Conservation (phyloP, 1,140 invertebrate species). For the Nebria ingens region DNA sequence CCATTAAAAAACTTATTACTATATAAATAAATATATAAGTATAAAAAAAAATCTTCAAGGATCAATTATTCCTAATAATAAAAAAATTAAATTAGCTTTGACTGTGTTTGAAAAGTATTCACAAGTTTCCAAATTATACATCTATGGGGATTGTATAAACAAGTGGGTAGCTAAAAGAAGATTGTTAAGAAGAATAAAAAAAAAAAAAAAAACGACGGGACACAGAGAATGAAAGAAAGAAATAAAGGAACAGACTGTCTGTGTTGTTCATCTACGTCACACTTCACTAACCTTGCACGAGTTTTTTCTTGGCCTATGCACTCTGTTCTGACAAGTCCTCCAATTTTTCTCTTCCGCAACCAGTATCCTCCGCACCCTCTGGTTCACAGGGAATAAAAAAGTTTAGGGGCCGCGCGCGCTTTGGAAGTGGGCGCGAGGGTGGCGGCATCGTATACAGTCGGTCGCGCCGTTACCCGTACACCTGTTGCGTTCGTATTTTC, state of each 20-base stretch:
- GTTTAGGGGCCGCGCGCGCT: constrained; percentile 2
- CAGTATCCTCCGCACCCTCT: not conserved
- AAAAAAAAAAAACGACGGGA: not conserved
- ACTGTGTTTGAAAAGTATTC: no score
- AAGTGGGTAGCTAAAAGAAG: no score
- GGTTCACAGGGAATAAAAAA: not conserved
- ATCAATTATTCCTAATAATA: no score
- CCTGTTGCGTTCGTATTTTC: constrained; percentile 15
- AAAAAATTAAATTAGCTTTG: no score
- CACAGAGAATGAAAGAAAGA: not conserved
- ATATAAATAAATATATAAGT: no score
- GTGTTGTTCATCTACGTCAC: constrained; percentile 3
- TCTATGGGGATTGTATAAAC: no score
- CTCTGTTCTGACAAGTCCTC: constrained; percentile 25
- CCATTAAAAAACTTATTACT: no score
- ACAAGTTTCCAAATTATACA: no score
- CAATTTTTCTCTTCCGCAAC: constrained; percentile 24
- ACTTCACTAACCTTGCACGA: constrained; percentile 22
- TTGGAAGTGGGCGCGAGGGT: constrained; percentile 13
- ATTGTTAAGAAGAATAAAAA: not conserved
- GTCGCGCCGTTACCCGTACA: constrained; percentile 11
- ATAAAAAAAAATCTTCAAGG: no score
- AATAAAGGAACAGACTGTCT: not conserved
- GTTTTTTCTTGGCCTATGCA: constrained; percentile 25
- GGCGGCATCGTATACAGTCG: constrained; percentile 9